Base-by-base conservation (phyloP, 2,888 invertebrate genomes). In the Branchellion lobata region DNA sequence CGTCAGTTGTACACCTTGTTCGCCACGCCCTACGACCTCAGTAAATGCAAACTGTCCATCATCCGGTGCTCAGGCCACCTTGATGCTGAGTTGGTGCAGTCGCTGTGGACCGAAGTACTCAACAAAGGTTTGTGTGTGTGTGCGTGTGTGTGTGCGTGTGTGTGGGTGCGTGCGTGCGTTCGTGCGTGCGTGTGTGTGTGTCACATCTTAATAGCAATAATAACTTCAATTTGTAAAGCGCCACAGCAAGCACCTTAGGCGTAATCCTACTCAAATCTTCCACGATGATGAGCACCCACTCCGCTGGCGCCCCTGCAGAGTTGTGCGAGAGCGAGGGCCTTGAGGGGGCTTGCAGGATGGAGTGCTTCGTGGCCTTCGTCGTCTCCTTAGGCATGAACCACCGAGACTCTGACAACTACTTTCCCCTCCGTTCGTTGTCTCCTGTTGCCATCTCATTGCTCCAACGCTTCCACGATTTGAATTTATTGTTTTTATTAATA, bases 31-130 rank as follows among this genome's bases (percentile, higher is more conserved):
- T 93, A 93, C 87, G 91, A 93, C 84, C 89, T 97, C 65, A 93
- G 94, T 91, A 96, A 96, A 88, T 94, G 95, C 87, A 95, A 97
- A 88, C 89, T 99, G 80, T 94, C 95, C 5, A 96, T 99, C 82
- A 92, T 98, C 72, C 27, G 40, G 84, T 96, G 95, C 86, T 95
- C 96, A 5, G 94, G 95, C 21, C 94, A 96, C 88, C 92, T 93
- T 84, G 96, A 98, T 87, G 91, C 92, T 0, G 90, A 93, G 80
- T 89, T 96, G 14, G 93, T 98, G 69, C 94, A 96, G 88, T 92
- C 92, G 79, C 92, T 96, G 78, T 97, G 97, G 96, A 92, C 92
- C 81, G 92, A 94, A 86, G 94, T 98, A 76, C 85, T 90, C 80
- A 88, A 89, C 80, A 86, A 87, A 85, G 89, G 87, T 87, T 78